Conservation (phyloP, 2,888 invertebrate genomes). For the Perizoma affinitatum region DNA sequence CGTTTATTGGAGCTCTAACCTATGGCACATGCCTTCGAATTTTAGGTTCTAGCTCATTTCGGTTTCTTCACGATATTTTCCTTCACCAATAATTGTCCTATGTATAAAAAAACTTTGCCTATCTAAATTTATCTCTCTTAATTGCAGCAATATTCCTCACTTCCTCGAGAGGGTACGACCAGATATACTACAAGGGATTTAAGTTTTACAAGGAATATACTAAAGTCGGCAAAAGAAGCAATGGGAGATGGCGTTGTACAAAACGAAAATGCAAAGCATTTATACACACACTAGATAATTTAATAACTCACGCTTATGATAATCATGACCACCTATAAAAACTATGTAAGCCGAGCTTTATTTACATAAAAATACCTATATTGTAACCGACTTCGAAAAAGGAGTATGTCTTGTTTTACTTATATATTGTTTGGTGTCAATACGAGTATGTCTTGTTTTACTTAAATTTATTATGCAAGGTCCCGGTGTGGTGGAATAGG, state of each 20-base stretch:
- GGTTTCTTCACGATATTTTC: no score
- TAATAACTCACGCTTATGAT: slow-evolving; percentile 27
- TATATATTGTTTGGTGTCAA: no score
- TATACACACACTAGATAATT: slow-evolving; percentile 30
- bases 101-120: no score
- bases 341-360: neutral
- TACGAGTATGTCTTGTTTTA: no score
- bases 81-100: no score
- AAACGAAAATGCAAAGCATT: slow-evolving; percentile 37
- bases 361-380: neutral
- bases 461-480: no score
- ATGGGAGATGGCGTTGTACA: slow-evolving; percentile 38
- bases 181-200: slow-evolving; percentile 44
- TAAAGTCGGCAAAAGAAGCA: slow-evolving; percentile 14
- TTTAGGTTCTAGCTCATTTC: no score
- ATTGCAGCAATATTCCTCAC: slow-evolving; percentile 44
- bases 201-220: slow-evolving; percentile 48
- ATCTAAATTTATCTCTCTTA: neutral
- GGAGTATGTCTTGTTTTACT: no score
- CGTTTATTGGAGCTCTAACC: no score
- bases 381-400: no score
- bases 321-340: slow-evolving; percentile 22
- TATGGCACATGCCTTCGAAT: no score
- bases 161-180: slow-evolving; percentile 42
- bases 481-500: no score